Evolutionary conservation across 1,140 invertebrate genomes (phyloP).

Genomic region (Euwallacea fornicatus): DNA sequence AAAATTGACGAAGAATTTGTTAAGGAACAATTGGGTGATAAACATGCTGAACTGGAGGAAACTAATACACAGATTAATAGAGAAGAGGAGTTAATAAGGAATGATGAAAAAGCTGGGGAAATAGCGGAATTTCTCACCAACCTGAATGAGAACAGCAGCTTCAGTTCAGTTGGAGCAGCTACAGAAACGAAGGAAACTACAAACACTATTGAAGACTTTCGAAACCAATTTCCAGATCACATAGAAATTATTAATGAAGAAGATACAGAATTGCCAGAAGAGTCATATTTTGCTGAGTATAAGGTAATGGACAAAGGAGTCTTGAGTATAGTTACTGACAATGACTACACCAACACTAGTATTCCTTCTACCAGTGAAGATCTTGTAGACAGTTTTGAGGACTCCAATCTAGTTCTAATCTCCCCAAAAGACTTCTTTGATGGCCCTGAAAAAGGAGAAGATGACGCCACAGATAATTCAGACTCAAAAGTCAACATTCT

Average conservation of each 20-base stretch:
- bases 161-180: neutral
- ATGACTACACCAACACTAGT: neutral
- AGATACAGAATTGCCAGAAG: neutral
- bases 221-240: neutral
- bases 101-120: conserved; percentile 9
- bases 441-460: neutral
- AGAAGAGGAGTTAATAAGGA: conserved; percentile 3
- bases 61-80: neutral
- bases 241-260: conserved; percentile 1
- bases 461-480: neutral
- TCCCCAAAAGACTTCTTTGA: conserved; percentile 12
- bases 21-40: neutral
- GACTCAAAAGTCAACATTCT: conserved; percentile 16
- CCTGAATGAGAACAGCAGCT: neutral
- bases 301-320: conserved; percentile 18
- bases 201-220: neutral
- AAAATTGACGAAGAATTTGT: neutral
- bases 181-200: neutral
- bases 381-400: conserved; percentile 10
- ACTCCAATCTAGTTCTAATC: conserved; percentile 10
- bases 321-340: neutral
- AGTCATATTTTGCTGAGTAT: conserved; percentile 12
- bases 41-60: neutral
- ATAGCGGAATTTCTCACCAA: conserved; percentile 18
- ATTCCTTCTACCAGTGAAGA: neutral